Evolutionary conservation across 2,113 vertebrate species (phyloP).

Genomic region (Dasyprocta punctata): DNA sequence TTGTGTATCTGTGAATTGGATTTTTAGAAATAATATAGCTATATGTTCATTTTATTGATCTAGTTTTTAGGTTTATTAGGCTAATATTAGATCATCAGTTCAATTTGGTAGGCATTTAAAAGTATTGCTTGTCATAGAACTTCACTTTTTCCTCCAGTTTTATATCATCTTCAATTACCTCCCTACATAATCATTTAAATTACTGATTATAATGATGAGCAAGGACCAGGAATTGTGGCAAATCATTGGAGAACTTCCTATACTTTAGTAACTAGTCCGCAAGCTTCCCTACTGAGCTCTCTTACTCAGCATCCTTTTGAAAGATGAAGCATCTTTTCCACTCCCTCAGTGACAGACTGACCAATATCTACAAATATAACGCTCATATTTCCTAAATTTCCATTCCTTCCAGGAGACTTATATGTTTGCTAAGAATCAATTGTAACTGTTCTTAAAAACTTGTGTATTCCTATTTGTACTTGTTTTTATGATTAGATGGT

Average conservation of each 20-base stretch:
- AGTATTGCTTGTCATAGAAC: background rate
- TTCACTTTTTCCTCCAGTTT: background rate
- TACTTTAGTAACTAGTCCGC: background rate
- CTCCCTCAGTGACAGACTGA: background rate
- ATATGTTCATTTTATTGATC: background rate
- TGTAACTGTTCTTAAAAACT: background rate
- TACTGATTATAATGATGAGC: background rate
- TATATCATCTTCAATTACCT: background rate
- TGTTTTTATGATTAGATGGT: background rate
- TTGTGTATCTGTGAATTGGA: background rate
- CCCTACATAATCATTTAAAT: background rate
- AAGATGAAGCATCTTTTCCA: background rate
- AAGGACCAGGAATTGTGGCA: background rate
- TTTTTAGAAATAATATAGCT: constrained; percentile 5
- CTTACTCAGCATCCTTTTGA: background rate
- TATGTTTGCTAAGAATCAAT: background rate
- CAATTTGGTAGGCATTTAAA: background rate
- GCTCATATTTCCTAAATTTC: background rate
- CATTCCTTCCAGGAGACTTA: background rate
- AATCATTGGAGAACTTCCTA: background rate
- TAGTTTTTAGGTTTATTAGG: constrained; percentile 10
- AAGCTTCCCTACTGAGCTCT: background rate
- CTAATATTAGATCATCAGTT: background rate
- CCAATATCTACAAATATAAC: background rate
- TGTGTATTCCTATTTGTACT: background rate